Percentiles rank a stretch among this genome's conserved stretches.
Evolutionary conservation across 2,113 vertebrate genomes (phyloP).

Genomic region (Lota lota): DNA sequence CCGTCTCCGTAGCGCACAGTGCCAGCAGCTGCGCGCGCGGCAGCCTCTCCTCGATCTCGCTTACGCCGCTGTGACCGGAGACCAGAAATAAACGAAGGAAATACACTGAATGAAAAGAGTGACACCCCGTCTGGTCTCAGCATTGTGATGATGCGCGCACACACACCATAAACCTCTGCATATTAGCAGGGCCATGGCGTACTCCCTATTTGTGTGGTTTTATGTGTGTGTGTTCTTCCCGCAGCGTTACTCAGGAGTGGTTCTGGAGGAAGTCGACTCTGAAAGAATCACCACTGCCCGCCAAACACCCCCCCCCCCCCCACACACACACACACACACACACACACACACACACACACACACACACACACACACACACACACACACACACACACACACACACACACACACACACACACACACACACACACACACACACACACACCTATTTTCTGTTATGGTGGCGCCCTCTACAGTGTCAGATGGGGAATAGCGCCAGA

Average conservation of each 20-base stretch:
- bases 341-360: no score
- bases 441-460: constrained; percentile 77
- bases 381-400: no score
- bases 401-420: no score
- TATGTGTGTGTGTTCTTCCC: constrained; percentile 8
- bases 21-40: constrained; percentile 81
- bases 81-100: neutral
- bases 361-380: no score
- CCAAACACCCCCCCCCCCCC: no score
- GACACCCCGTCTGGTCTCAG: no score
- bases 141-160: no score
- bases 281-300: constrained; percentile 78
- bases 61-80: constrained; percentile 67
- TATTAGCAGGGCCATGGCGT: no score
- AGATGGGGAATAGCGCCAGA: constrained; percentile 88
- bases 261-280: constrained; percentile 79
- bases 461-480: constrained; percentile 75
- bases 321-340: no score
- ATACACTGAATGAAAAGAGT: no score
- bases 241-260: constrained; percentile 75
- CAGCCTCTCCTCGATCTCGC: constrained; percentile 80
- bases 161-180: no score
- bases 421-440: no score
- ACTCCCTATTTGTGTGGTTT: constrained; percentile 4
- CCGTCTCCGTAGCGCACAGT: constrained; percentile 84